Evolutionary conservation across 2,888 invertebrate species (phyloP), one percentile per base, ranked within the genome.

Genomic region (Drosophila antonietae): DNA sequence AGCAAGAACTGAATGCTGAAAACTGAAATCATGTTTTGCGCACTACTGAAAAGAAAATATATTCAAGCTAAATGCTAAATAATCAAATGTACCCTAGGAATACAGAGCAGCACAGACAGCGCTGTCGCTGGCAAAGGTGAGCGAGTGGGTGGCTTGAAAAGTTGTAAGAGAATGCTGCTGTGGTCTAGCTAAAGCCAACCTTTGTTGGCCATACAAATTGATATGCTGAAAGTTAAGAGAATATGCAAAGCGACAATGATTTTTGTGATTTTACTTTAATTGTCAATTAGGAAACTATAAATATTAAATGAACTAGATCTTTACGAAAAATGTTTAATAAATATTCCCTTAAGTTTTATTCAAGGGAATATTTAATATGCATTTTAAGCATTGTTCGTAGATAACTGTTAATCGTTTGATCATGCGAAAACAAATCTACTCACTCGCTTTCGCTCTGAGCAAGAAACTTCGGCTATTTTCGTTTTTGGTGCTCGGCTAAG

Each of bases 11-110:
- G 64, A 58, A 59, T 44, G 49, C 49, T 69, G 70, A 73, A 64
- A 71, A 78, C 80, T 84, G 78, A 84, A 86, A 81, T 83, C 83
- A 80, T 85, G 84, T 83, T 86, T 73, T 73, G 78, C 85, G 70
- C 83, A 83, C 81, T 78, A 72, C 75, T 75, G 78, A 66, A 84
- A 81, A 78, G 81, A 86, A 85, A 84, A 85, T 83, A 81, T 84
- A 83, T 82, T 73, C 83, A 81, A 81, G 75, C 83, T 83, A 85
- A 83, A 83, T 83, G 80, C 83, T 80, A 85, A 83, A 83, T 83
- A 85, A 83, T 83, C 83, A 83, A 83, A 83, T 78, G 83, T 84
- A 81, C 77, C 79, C 76, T 72, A 81, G 73, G 61, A 66, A 72
- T 55, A 63, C 63, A 8, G 56, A 57, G 58, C 60, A 53, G 35